phyloP scores from a whole-genome alignment of 30 jellyfish, hydroid and myxozoan species.

The Cassiopea xamachana region DNA sequence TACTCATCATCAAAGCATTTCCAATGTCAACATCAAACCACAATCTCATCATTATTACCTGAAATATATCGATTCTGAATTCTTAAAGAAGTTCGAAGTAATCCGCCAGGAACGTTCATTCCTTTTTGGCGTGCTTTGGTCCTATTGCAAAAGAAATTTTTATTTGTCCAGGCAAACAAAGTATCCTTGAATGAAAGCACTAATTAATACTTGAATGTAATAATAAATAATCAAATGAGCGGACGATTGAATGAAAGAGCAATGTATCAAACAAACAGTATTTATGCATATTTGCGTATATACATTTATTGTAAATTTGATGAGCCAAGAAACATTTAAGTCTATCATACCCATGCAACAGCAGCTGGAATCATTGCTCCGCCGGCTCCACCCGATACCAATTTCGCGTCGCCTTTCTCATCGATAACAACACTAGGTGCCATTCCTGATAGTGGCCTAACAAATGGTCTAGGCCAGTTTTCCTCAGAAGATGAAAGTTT shows the following conservation, averaged over 20 bases:
- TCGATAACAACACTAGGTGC: constrained; percentile 56
- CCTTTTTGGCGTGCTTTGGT: too few relatives aligned
- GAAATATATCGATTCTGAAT: not conserved
- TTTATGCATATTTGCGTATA: too few relatives aligned
- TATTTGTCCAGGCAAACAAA: too few relatives aligned
- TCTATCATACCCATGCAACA: constrained; percentile 66
- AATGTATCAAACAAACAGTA: not conserved
- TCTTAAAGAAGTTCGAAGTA: too few relatives aligned
- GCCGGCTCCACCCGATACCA: constrained; percentile 83
- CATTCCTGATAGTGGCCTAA: constrained; percentile 53
- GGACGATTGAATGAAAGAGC: too few relatives aligned
- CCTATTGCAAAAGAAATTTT: too few relatives aligned
- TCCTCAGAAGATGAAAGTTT: constrained; percentile 28
- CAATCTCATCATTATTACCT: constrained; percentile 68
- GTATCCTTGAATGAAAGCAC: too few relatives aligned
- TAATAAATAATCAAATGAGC: too few relatives aligned
- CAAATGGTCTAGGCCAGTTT: constrained; percentile 59
- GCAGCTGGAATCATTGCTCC: constrained; percentile 63
- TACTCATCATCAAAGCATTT: constrained; percentile 66
- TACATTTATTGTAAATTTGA: too few relatives aligned
- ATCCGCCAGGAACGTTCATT: too few relatives aligned
- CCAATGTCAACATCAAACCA: constrained; percentile 85
- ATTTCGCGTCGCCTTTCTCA: constrained; percentile 55
- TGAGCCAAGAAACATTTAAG: too few relatives aligned
- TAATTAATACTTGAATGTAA: too few relatives aligned